Base-by-base conservation (phyloP, 1,140 invertebrate genomes). In the Aphaenogaster rudis region DNA sequence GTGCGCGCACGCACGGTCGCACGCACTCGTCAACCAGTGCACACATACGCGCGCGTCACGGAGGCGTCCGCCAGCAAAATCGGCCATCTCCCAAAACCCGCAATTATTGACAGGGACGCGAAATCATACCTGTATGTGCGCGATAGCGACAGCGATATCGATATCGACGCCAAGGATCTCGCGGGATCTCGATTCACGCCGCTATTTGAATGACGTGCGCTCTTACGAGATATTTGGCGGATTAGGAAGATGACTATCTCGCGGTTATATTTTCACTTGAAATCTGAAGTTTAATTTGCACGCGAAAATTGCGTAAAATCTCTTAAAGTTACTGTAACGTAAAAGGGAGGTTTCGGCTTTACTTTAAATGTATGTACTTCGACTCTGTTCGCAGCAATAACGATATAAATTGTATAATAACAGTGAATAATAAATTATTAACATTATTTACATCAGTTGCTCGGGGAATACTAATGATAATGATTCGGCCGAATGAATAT, bases 41-140 rank as follows among this genome's bases (percentile, higher is more conserved):
- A 84, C 57, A 50, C 71, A 50, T 57, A 74, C 7, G n/a, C 74
- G 33, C 61, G 69, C 72, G 59, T 79, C 52, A 50, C 69, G 57
- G 54, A 82, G 69, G 33, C 57, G 69, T 84, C 67, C 54, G 80
- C 80, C 54, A 50, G 45, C 28, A 42, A 84, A 84, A 84, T 57
- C 71, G 69, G 80, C 57, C 57, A 84, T 84, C 69, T 76, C 57
- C 54, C 21, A 74, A 33, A 81, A 81, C 52, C 48, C 48, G 69
- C 57, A 74, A 74, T 84, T 74, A 72, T 45, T 54, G 78, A 74
- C 66, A 36, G 28, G 42, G 4, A 50, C 21, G 8, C 39, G 39
- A 82, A 39, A 82, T 33, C n/a, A 57, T 82, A n/a, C 17, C n/a
- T 48, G 36, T 54, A 13, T 33, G 39, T 45, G 64, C 64, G 64